Percentiles rank a stretch among this genome's conserved stretches.
Evolutionary conservation across 2,888 invertebrate species (phyloP).

Genomic region (Hirtodrosophila trivittata): DNA sequence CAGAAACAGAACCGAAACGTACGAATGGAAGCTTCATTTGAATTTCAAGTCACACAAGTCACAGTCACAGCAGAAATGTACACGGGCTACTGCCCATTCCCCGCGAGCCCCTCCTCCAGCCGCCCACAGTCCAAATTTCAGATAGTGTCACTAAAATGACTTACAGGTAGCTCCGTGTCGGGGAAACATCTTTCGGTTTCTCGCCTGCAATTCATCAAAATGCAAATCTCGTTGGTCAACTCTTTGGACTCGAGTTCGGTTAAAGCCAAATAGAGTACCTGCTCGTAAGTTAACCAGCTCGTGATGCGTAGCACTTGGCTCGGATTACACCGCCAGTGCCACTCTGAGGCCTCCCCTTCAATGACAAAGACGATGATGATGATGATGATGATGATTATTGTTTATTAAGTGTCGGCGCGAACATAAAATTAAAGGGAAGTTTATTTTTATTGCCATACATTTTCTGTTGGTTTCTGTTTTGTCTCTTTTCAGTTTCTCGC

Average conservation of each 20-base stretch:
- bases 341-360: neutral
- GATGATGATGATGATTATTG: slow-evolving; percentile 63
- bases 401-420: slow-evolving; percentile 80
- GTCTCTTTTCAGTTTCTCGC: slow-evolving; percentile 24
- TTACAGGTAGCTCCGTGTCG: slow-evolving; percentile 60
- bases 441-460: slow-evolving; percentile 70
- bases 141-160: slow-evolving; percentile 77
- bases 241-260: slow-evolving; percentile 36
- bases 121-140: slow-evolving; percentile 22
- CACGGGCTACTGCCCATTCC: slow-evolving; percentile 12
- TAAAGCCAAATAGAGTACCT: slow-evolving; percentile 17
- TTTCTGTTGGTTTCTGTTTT: slow-evolving; percentile 43
- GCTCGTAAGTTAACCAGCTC: slow-evolving; percentile 14
- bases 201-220: slow-evolving; percentile 81
- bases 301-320: slow-evolving; percentile 56
- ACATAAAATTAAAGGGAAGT: slow-evolving; percentile 80
- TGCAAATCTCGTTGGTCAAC: slow-evolving; percentile 76
- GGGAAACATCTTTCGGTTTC: slow-evolving; percentile 53
- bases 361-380: slow-evolving; percentile 10
- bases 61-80: slow-evolving; percentile 27
- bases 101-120: neutral
- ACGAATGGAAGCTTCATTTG: slow-evolving; percentile 64
- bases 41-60: slow-evolving; percentile 81
- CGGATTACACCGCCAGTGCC: neutral
- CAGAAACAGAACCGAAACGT: slow-evolving; percentile 24